These are phyloP conservation scores for Chelonoidis abingdonii DNA, from an alignment of 2,113 vertebrate genomes.

Conservation along the genomic window DNA sequence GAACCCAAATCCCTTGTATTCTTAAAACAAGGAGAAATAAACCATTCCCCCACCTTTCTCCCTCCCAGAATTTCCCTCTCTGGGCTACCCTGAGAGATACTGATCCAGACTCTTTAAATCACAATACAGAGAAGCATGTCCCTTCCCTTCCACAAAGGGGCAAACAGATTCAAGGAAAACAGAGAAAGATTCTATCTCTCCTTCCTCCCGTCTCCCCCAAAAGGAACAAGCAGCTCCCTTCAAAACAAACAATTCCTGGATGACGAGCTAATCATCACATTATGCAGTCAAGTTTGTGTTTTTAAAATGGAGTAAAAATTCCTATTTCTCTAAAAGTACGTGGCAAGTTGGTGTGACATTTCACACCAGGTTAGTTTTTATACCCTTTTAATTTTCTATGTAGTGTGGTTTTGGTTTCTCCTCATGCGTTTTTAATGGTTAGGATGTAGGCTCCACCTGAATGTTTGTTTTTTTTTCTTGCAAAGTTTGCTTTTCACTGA, in stretches of 20 bases:
- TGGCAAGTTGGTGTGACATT: not conserved
- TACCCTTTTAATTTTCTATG: not conserved
- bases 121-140: too few relatives aligned
- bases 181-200: too few relatives aligned
- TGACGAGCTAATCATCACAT: not conserved
- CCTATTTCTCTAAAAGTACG: not conserved
- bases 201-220: rapidly evolving
- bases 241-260: not conserved
- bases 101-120: too few relatives aligned
- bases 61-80: too few relatives aligned
- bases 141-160: too few relatives aligned
- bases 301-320: not conserved
- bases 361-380: not conserved
- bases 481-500: not conserved
- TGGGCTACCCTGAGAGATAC: too few relatives aligned
- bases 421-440: not conserved
- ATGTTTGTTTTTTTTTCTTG: not conserved
- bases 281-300: not conserved
- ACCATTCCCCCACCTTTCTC: too few relatives aligned
- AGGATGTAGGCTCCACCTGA: not conserved
- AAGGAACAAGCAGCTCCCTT: not conserved
- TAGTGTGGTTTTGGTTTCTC: not conserved
- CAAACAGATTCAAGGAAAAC: too few relatives aligned
- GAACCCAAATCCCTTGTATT: too few relatives aligned
- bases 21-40: too few relatives aligned